Evolutionary conservation across 2,888 invertebrate species (phyloP), one percentile per base, ranked within the genome.

Genomic region (Lasioglossum oenotherae): DNA sequence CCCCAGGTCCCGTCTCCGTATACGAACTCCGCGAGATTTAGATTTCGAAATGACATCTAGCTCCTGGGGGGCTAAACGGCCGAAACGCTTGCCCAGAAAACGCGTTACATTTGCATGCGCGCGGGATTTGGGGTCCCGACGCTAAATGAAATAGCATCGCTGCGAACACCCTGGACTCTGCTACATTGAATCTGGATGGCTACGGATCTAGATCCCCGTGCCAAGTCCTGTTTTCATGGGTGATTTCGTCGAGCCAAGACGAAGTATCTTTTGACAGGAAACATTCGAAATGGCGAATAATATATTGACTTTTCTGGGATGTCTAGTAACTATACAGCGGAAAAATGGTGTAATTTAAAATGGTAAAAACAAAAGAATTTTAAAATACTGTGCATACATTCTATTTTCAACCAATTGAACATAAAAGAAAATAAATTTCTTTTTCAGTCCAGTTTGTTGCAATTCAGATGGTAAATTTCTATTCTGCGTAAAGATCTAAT

Each of bases 21-120:
- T 44, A 44, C 44, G 44, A 44, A 14, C 44, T 44, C 44, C 44
- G 64, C 67, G 57, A 72, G 71, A 81, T 79, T 82, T 80, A 87
- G 81, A 89, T 89, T 88, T 85, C 71, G 74, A 82, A 79, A 85
- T 83, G 80, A 79, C 78, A 84, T 71, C 71, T 74, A 72, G 78
- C 46, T 49, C 31, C 49, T 12, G 41, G 41, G 71, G 71, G 35
- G 38, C 38, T 23, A 71, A 71, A 71, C 71, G 71, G 41, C 12
- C 71, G n/a, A 14, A 71, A 41, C n/a, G 71, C 71, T 71, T 14
- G 38, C 38, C 19, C 4, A 38, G 41, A 71, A 41, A n/a, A 71
- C 71, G 5, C 71, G 71, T 38, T 71, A 71, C 71, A 41, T 71
- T 71, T 41, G 38, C 71, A 41, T 71, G 38, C n/a, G 41, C 4